phyloP scores from a whole-genome alignment of 1,140 invertebrate species.

The Papilio helenus region DNA sequence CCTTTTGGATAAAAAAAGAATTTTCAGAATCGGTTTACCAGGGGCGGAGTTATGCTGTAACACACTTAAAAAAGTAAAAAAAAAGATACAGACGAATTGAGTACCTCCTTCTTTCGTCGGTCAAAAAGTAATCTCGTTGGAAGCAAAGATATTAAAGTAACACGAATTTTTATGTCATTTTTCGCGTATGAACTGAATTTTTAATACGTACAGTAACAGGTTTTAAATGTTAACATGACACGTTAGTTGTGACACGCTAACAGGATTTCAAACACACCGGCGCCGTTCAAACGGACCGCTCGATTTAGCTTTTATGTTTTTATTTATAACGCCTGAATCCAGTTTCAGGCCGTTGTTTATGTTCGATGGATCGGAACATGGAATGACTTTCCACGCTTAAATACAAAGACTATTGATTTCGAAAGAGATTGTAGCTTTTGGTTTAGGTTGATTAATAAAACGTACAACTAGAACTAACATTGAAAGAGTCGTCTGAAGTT shows the following conservation, averaged over 20 bases:
- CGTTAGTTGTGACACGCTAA: not conserved
- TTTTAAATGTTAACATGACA: too few relatives aligned
- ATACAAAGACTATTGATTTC: not conserved
- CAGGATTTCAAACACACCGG: constrained; percentile 25
- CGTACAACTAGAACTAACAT: not conserved
- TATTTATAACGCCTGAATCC: constrained; percentile 21
- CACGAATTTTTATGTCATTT: too few relatives aligned
- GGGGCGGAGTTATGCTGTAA: too few relatives aligned
- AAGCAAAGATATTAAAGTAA: too few relatives aligned
- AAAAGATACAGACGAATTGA: too few relatives aligned
- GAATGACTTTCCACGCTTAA: not conserved
- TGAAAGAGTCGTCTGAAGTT: not conserved
- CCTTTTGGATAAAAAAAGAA: too few relatives aligned
- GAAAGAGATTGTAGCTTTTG: not conserved
- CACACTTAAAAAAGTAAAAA: too few relatives aligned
- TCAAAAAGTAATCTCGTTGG: too few relatives aligned
- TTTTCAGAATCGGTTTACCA: too few relatives aligned
- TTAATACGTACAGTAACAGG: too few relatives aligned
- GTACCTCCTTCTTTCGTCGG: too few relatives aligned
- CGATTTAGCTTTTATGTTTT: constrained; percentile 24
- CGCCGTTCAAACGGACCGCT: not conserved
- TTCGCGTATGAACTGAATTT: too few relatives aligned
- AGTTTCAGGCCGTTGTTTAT: constrained; percentile 19
- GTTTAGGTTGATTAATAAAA: not conserved
- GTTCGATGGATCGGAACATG: constrained; percentile 7